Conservation (phyloP, 2,888 invertebrate genomes). For the Ganaspis brasiliensis region DNA sequence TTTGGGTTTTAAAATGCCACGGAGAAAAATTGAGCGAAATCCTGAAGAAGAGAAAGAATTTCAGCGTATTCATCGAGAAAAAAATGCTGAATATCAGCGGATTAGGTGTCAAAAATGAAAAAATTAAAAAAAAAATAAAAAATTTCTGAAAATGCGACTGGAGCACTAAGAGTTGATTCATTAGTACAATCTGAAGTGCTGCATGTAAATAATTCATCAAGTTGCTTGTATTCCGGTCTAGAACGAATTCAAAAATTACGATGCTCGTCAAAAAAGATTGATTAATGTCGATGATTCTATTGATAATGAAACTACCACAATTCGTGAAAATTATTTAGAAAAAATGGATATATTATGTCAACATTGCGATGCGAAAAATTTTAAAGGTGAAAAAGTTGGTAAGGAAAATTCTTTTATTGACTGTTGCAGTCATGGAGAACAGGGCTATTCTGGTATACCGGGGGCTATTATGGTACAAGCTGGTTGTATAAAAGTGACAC, state of each 20-base stretch:
- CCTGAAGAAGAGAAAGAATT: neutral
- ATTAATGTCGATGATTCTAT: neutral
- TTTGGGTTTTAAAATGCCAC: neutral
- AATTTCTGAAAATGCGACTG: too few relatives aligned
- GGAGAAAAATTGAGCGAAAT: neutral
- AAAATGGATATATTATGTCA: neutral
- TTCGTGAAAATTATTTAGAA: neutral
- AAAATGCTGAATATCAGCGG: too few relatives aligned
- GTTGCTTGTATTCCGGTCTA: too few relatives aligned
- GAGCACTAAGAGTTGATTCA: neutral
- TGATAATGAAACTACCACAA: neutral
- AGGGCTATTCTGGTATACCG: too few relatives aligned
- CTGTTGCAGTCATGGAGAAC: constrained; percentile 54
- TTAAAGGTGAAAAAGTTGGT: constrained; percentile 43
- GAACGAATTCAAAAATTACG: neutral
- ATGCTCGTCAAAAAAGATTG: neutral
- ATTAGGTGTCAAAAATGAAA: too few relatives aligned
- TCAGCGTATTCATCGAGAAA: too few relatives aligned
- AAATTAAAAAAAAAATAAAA: too few relatives aligned
- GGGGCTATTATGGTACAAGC: too few relatives aligned
- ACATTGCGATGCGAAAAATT: constrained; percentile 19
- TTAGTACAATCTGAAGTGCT: neutral
- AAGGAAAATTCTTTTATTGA: constrained; percentile 45
- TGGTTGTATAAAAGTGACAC: too few relatives aligned
- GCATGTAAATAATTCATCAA: too few relatives aligned